Evolutionary conservation across 2,797 vertebrate species (phyloP), one percentile per base, ranked within the genome.

Genomic region (Mormyrops boulengeri): DNA sequence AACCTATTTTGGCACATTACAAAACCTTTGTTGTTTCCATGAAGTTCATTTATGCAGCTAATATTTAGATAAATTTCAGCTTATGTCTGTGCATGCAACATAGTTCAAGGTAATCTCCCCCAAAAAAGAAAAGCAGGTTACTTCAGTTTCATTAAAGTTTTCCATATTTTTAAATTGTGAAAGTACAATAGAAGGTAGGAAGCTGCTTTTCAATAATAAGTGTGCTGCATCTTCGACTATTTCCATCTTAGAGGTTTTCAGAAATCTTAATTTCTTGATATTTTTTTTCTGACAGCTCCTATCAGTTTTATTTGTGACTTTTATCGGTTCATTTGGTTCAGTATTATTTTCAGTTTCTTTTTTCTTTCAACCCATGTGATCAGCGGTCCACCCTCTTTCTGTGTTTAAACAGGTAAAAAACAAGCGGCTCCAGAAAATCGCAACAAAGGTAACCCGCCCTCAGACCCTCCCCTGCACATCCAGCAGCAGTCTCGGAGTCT

Each of bases 321-420:
- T 95, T 95, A 93, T 94, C 93, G 19, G 17, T 94, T 92, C 93
- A 91, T 93, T 93, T 95, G 91, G 90, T 92, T 94, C 95, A 93
- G 92, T 91, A 90, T 93, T 91, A 69, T 87, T 88, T 91, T 85
- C 50, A 88, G 90, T 92, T 92, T 91, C 26, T 89, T 50, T 91
- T 92, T 88, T 88, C 90, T 91, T 66, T 96, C 95, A 94, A 95
- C 94, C 95, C 96, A 96, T 96, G 95, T 96, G 96, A 96, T 96
- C 95, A 97, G 96, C 95, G 95, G 95, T 96, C 96, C 96, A 95
- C 95, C 95, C 97, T 98, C 97, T 96, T 98, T 97, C 97, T 96
- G 99, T 98, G 96, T 98, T 96, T 96, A 96, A 99, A 99, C 98
- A 99, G 98, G 98, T 98, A 99, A 99, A 99, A 99, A 99, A 98